Conservation (phyloP, 2,888 invertebrate species). For the Pherbina coryleti region DNA sequence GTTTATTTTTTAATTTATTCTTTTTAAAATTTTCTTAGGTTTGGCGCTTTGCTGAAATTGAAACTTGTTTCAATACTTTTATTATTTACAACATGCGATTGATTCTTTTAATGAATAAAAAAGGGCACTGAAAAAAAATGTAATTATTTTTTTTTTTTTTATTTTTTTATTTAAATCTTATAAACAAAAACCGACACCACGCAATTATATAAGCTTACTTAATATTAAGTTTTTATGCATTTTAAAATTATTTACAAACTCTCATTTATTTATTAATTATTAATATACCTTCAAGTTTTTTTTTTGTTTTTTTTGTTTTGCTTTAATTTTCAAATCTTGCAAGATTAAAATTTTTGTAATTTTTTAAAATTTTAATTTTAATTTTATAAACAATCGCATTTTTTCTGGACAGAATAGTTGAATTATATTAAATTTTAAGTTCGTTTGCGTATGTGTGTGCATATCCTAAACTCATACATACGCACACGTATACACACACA, state of each 20-base stretch:
- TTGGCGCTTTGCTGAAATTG: conserved; percentile 21
- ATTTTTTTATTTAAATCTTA: conserved; percentile 34
- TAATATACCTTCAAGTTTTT: background rate
- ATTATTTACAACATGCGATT: conserved; percentile 22
- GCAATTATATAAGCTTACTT: conserved; percentile 16
- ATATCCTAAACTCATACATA: conserved; percentile 43
- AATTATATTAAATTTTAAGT: conserved; percentile 39
- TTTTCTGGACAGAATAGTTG: conserved; percentile 52
- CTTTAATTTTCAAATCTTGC: conserved; percentile 13
- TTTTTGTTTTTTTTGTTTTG: conserved; percentile 17
- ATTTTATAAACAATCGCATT: conserved; percentile 48
- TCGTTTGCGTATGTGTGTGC: conserved; percentile 33
- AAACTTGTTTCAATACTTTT: conserved; percentile 16
- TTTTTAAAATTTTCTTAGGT: conserved; percentile 32
- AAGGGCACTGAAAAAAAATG: background rate
- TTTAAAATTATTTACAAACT: conserved; percentile 59
- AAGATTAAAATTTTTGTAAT: conserved; percentile 3
- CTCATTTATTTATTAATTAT: conserved; percentile 53
- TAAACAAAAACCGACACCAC: conserved; percentile 48
- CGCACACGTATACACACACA: conserved; percentile 3
- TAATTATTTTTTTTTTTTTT: background rate
- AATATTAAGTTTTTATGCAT: conserved; percentile 16
- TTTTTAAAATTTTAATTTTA: conserved; percentile 20
- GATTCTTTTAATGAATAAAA: background rate
- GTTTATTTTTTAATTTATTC: conserved; percentile 29